Base-by-base conservation (phyloP, 2,888 invertebrate species). In the Euplagia quadripunctaria region DNA sequence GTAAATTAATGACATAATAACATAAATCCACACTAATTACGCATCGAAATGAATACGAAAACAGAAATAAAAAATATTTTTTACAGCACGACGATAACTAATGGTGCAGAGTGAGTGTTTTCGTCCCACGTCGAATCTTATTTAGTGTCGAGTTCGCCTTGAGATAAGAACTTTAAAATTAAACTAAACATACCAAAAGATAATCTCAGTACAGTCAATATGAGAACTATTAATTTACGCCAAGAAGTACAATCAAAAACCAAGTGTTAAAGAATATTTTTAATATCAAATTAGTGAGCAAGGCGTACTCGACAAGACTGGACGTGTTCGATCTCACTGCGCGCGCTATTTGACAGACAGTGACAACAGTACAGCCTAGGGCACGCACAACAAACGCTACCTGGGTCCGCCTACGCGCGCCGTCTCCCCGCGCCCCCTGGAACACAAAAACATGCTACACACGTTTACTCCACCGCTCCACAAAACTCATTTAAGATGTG, bases 351-450 rank as follows among this genome's bases (percentile, higher is more conserved):
- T 89, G 91, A 94, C 94, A 93, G 91, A 95, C 95, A 95, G 94
- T 95, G 94, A 95, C 94, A 94, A 95, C 95, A 96, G 92, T 94
- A 94, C 94, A 95, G 94, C 96, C 96, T 96, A 96, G 93, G 91
- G 94, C 95, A 96, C 96, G 96, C 96, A 96, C 96, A 96, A 94
- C 95, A 94, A 92, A 95, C 94, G 95, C 95, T 96, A 95, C 96
- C 95, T 95, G 94, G 77, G 86, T 92, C 91, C 92, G 93, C 92
- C 93, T 95, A 95, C 86, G 92, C 95, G 92, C 94, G 94, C 91
- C 94, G 93, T 87, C 95, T 88, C 88, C 91, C 88, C 85, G 86
- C 95, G 90, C 94, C 94, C 93, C 96, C 96, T 96, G 96, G 83
- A 96, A 96, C 95, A 96, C 94, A 96, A 96, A 87, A 95, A 96